Percentiles rank a stretch among this genome's conserved stretches.
Evolutionary conservation across 2,113 vertebrate species (phyloP).

Genomic region (Eudyptes chrysolophus): DNA sequence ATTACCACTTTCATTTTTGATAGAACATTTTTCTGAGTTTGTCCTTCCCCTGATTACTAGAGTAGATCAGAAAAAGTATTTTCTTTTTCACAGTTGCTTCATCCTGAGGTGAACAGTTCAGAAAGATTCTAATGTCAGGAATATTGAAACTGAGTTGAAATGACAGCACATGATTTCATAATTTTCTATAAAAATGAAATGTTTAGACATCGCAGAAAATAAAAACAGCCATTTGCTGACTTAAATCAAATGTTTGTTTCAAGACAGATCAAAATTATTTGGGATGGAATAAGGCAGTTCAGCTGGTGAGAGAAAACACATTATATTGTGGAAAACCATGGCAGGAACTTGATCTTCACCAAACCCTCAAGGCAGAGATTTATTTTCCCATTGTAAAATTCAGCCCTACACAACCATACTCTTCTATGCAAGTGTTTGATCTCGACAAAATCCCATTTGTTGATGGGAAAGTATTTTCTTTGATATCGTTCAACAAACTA

Average conservation of each 20-base stretch:
- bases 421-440: neutral
- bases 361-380: neutral
- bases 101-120: slow-evolving; percentile 21
- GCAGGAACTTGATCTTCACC: neutral
- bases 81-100: neutral
- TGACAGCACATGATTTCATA: slow-evolving; percentile 5
- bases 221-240: slow-evolving; percentile 26
- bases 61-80: neutral
- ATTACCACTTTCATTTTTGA: neutral
- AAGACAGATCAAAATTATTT: neutral
- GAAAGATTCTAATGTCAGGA: neutral
- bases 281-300: neutral
- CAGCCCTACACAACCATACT: neutral
- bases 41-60: neutral
- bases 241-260: neutral
- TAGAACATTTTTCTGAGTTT: neutral
- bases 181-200: slow-evolving; percentile 22
- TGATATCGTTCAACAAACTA: neutral
- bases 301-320: neutral
- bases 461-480: neutral
- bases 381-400: neutral
- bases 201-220: slow-evolving; percentile 3
- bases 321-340: neutral
- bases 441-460: neutral
- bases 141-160: slow-evolving; percentile 4